phyloP scores from a whole-genome alignment of 1,140 invertebrate species.

The Bombus ignitus region DNA sequence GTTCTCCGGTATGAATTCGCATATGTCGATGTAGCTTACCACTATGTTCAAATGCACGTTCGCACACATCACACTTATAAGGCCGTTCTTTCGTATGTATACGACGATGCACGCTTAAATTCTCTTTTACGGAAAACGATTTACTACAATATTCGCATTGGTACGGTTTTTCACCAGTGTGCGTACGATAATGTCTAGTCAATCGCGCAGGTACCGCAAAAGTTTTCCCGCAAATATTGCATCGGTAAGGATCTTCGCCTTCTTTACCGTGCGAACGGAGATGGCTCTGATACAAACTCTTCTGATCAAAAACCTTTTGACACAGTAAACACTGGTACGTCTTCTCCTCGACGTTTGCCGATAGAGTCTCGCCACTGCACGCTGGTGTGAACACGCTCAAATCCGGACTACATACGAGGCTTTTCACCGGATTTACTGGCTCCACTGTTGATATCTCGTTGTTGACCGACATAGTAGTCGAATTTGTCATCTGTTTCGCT shows the following conservation, averaged over 20 bases:
- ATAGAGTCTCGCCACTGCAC: slow-evolving; percentile 30
- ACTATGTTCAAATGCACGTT: slow-evolving; percentile 95
- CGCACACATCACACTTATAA: slow-evolving; percentile 94
- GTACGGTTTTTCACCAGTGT: slow-evolving; percentile 93
- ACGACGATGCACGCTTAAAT: slow-evolving; percentile 94
- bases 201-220: slow-evolving; percentile 95
- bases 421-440: slow-evolving; percentile 73
- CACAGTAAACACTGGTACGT: slow-evolving; percentile 84
- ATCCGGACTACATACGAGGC: slow-evolving; percentile 78
- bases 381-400: slow-evolving; percentile 69
- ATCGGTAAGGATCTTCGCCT: slow-evolving; percentile 91
- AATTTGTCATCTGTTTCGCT: slow-evolving; percentile 48
- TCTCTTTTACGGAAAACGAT: slow-evolving; percentile 95
- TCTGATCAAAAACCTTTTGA: slow-evolving; percentile 85
- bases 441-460: slow-evolving; percentile 50
- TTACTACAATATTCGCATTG: slow-evolving; percentile 96
- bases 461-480: slow-evolving; percentile 48
- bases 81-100: slow-evolving; percentile 95
- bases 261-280: slow-evolving; percentile 85
- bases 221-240: slow-evolving; percentile 95
- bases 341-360: slow-evolving; percentile 47
- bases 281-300: slow-evolving; percentile 85
- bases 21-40: slow-evolving; percentile 96
- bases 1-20: slow-evolving; percentile 95
- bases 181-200: slow-evolving; percentile 94